phyloP scores from a whole-genome alignment of 2,113 vertebrate genomes.

The Salvator merianae region DNA sequence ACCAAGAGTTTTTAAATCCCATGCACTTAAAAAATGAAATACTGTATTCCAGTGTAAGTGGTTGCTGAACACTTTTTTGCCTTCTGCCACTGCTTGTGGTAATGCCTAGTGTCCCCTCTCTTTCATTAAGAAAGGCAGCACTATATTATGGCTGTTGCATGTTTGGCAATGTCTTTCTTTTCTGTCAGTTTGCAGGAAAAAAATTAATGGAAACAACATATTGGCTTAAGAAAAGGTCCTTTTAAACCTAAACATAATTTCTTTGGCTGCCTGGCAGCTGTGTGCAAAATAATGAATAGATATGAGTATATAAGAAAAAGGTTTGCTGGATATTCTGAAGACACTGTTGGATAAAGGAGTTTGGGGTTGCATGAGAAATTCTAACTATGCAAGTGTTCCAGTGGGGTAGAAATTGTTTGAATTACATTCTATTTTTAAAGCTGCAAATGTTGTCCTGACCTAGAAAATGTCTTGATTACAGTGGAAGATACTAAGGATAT shows the following conservation, averaged over 20 bases:
- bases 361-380: not conserved
- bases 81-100: not conserved
- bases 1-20: not conserved
- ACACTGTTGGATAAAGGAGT: not conserved
- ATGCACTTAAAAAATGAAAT: not conserved
- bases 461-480: slow-evolving; percentile 55
- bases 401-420: not conserved
- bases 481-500: slow-evolving; percentile 60
- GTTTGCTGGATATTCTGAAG: not conserved
- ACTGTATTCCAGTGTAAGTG: no score
- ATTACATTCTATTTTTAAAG: not conserved
- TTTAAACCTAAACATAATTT: not conserved
- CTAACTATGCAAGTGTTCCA: not conserved
- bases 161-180: not conserved
- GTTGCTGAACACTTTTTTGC: not conserved
- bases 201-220: not conserved
- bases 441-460: slow-evolving; percentile 31
- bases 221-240: not conserved
- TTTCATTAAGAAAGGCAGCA: not conserved
- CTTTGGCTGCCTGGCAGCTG: not conserved
- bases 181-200: not conserved
- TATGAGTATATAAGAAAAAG: not conserved
- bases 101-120: no score
- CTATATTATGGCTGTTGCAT: not conserved
- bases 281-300: not conserved